Percentiles rank a stretch among this genome's conserved stretches.
These are phyloP conservation scores for Cataglyphis albicans DNA, from an alignment of 2,888 invertebrate genomes.

Conservation along the genomic window DNA sequence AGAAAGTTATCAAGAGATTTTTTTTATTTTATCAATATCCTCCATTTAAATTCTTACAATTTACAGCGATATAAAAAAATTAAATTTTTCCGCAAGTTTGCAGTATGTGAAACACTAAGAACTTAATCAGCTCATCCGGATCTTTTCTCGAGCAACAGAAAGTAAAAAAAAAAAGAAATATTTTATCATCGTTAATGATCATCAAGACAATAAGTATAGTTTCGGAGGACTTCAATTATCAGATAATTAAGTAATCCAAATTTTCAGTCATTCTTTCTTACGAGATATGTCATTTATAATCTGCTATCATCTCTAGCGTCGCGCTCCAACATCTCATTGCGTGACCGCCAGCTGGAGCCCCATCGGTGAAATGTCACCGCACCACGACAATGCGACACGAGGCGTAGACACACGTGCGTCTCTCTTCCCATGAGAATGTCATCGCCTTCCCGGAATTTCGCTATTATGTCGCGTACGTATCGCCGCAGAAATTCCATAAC, in stretches of 20 bases:
- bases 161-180: background rate
- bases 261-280: background rate
- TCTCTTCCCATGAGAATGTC: conserved; percentile 52
- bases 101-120: background rate
- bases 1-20: background rate
- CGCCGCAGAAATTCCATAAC: conserved; percentile 47
- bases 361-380: conserved; percentile 42
- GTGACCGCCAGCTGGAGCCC: conserved; percentile 1
- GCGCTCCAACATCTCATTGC: background rate
- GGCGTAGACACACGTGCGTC: background rate
- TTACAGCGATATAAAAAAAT: background rate
- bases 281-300: conserved; percentile 11
- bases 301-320: background rate
- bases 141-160: background rate
- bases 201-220: background rate
- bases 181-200: conserved; percentile 2
- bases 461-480: conserved; percentile 29
- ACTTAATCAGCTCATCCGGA: conserved; percentile 10
- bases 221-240: background rate
- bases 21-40: background rate
- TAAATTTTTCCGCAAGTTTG: background rate
- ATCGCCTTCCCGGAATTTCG: conserved; percentile 66
- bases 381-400: background rate
- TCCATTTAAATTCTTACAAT: background rate
- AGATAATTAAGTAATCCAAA: conserved; percentile 5